Evolutionary conservation across 2,113 vertebrate genomes (phyloP), one percentile per base, ranked within the genome.

Genomic region (Odontesthes bonariensis): DNA sequence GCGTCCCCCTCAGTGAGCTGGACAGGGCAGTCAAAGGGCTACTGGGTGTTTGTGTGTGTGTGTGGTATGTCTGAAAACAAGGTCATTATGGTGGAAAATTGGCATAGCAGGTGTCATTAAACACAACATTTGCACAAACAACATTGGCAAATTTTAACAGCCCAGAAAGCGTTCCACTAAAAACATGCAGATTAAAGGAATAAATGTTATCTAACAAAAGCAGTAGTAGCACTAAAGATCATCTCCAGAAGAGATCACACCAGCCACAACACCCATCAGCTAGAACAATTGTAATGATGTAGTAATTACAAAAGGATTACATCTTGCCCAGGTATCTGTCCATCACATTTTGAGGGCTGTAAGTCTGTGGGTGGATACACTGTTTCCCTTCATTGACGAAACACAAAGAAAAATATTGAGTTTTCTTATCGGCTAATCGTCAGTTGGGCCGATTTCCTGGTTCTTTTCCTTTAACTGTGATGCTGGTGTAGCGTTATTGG

Each of bases 1-100:
- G 10, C 61, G 12, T 57, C 57, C 51, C 65, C 2, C 23, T 69
- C 60, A 27, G 8, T 59, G 75, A 65, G 33, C 20, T 27, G 31
- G 49, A 47, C 0, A 31, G 11, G 0, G 8, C 69, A 20, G 22
- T 20, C 19, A 32, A 22, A 57, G 47, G 2, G 6, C 22, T 6
- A 5, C 47, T 49, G 42, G 17, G 33, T n/a, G 10, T 60, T 56
- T 67, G 23, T 62, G 56, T 22, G 10, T 60, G 61, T 67, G 23
- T 62, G 56, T 22, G 1, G 10, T 12, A n/a, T 31, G 8, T 64
- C 62, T 32, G 60, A 49, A 72, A 16, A 81, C 2, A 54, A 66
- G 51, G 68, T 73, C 60, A 79, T 12, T 46, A 49, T 74, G 57
- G 38, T 59, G 66, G 66, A 62, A 51, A 57, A 49, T 32, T 0